Conservation (phyloP, 2,797 vertebrate genomes). For the Myotis myotis region DNA sequence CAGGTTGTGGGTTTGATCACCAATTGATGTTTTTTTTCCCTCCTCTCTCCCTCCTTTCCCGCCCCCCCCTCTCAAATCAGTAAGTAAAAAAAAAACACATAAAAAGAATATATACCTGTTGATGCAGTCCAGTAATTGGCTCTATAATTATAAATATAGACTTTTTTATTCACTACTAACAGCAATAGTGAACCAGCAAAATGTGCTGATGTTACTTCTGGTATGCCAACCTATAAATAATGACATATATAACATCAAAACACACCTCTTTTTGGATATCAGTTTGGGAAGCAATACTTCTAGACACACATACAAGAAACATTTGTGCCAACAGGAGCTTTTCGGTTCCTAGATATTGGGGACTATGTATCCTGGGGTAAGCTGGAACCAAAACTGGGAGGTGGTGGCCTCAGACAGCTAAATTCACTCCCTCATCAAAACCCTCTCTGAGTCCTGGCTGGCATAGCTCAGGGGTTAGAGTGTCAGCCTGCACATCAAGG, state of each 20-base stretch:
- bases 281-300: background rate
- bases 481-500: no score
- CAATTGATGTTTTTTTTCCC: background rate
- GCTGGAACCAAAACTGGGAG: background rate
- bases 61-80: background rate
- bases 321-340: background rate
- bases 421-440: background rate
- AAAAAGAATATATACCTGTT: background rate
- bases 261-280: rapidly evolving
- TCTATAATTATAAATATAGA: conserved; percentile 22
- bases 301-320: background rate
- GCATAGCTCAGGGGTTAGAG: no score
- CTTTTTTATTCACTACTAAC: conserved; percentile 29
- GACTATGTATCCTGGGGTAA: background rate
- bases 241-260: rapidly evolving
- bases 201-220: background rate
- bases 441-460: background rate
- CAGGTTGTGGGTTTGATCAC: background rate
- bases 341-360: background rate
- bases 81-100: background rate
- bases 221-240: background rate
- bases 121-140: rapidly evolving
- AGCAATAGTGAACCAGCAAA: background rate
- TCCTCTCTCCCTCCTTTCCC: background rate
- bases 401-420: background rate